A percentile compares a stretch with the other conserved stretches of the same genome.
Conservation (phyloP, 2,888 invertebrate species). For the Phengaris alcon region DNA sequence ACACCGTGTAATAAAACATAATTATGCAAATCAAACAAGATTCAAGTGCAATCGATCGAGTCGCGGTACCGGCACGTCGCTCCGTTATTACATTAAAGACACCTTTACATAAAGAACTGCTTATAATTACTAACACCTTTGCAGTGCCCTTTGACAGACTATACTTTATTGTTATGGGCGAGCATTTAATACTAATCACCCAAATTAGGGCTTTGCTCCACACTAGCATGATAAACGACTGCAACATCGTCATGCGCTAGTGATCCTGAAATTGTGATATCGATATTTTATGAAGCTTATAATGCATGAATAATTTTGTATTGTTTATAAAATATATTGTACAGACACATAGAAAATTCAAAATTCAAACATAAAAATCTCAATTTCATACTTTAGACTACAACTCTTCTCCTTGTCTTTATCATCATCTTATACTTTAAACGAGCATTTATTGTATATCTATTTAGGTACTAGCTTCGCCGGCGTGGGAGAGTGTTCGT, state of each 20-base stretch:
- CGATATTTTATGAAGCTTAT: not conserved
- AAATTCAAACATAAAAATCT: no score
- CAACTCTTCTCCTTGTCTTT: no score
- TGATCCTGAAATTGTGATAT: constrained; percentile 14
- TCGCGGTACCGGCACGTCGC: constrained; percentile 9
- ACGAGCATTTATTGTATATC: no score
- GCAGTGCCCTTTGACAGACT: constrained; percentile 25
- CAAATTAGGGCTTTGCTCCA: constrained; percentile 15
- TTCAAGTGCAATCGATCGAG: constrained; percentile 26
- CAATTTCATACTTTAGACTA: no score
- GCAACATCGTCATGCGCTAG: not conserved
- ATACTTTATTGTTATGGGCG: constrained; percentile 22
- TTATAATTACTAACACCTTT: constrained; percentile 26
- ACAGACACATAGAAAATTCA: no score
- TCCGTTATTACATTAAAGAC: constrained; percentile 19
- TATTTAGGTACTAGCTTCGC: no score
- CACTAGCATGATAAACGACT: constrained; percentile 11
- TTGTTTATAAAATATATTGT: no score
- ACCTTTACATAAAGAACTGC: constrained; percentile 26
- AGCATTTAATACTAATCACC: constrained; percentile 16
- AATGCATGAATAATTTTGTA: not conserved
- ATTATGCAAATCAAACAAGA: constrained; percentile 29
- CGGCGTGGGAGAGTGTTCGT: no score
- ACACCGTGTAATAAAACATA: constrained; percentile 24
- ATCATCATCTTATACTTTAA: no score